Conservation (phyloP, 2,113 vertebrate species). For the Clarias magur region DNA sequence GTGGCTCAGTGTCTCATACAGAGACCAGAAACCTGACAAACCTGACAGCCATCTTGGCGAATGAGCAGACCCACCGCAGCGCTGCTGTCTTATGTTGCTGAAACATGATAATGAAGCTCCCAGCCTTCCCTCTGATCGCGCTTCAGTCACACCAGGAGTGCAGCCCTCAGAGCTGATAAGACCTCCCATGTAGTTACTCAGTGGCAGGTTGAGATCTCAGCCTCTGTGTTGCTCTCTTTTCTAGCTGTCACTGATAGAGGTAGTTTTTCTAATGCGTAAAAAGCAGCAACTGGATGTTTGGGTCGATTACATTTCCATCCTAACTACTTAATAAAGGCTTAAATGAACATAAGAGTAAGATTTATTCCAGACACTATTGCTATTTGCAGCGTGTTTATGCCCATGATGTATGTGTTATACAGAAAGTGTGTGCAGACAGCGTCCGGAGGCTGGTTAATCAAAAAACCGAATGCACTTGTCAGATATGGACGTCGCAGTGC, state of each 20-base stretch:
- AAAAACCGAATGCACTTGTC: not conserved
- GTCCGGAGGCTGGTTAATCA: not conserved
- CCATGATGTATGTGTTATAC: not conserved
- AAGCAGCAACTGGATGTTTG: not conserved
- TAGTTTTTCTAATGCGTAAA: not conserved
- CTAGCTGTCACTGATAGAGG: not conserved
- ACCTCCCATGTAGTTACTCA: not conserved
- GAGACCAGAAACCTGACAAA: constrained; percentile 6
- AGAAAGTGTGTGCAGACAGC: not conserved
- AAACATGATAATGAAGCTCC: constrained; percentile 38
- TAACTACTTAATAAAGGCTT: not conserved
- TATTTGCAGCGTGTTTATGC: not conserved
- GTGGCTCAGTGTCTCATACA: not conserved
- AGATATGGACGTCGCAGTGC: not conserved
- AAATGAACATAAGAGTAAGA: not conserved
- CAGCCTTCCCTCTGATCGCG: constrained; percentile 10
- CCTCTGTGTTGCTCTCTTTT: not conserved
- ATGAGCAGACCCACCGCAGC: constrained; percentile 16
- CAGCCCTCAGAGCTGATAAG: constrained; percentile 18
- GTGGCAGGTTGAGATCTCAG: constrained; percentile 18
- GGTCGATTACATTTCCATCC: not conserved
- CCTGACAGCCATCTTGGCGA: constrained; percentile 13
- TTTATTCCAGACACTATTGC: not conserved
- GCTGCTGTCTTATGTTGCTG: constrained; percentile 14
- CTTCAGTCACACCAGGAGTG: constrained; percentile 20